Base-by-base conservation (phyloP, 2,888 invertebrate genomes). In the Tinea pellionella region DNA sequence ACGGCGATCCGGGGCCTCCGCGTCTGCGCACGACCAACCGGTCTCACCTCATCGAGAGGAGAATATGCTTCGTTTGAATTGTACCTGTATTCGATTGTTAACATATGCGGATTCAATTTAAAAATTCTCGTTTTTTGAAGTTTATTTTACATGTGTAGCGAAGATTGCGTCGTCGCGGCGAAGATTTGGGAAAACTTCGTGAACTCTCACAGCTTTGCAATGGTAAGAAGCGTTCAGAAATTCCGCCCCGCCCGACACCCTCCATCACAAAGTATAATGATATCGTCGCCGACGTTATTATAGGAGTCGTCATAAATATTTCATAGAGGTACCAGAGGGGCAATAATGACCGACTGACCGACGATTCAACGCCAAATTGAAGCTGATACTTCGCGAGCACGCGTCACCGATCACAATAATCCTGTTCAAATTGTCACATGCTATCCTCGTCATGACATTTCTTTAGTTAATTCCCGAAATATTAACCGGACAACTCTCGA, bases 1-100 rank as follows among this genome's bases (percentile, higher is more conserved):
- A 93, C 92, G 92, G 93, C 90, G 90, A 92, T 92, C 91, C 90
- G 89, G 90, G 89, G 90, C 90, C 73, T 72, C 75, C 87, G 88
- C 87, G 87, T 74, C 84, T 84, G 85, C 85, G 86, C 86, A 78
- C 74, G 3, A 11, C n/a, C 57, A 32, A 19, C 42, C 59, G 42
- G 19, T n/a, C 57, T 57, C 57, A 24, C 57, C 30, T 37, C 57
- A 19, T 57, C 15, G n/a, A 16, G 53, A 53, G 19, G 1, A 24
- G 53, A 53, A 24, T 53, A 18, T 24, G 53, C 53, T 13, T 37
- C 55, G 64, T 66, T 64, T 62, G 62, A 61, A 62, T 62, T 18
- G 32, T 32, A 18, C 51, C 29, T 18, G 53, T 30, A 60, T 53
- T 53, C 19, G 16, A 53, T 53, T 24, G 16, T 24, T 4, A 53